phyloP scores from a whole-genome alignment of 2,113 vertebrate species.

The Phocoena sinus region DNA sequence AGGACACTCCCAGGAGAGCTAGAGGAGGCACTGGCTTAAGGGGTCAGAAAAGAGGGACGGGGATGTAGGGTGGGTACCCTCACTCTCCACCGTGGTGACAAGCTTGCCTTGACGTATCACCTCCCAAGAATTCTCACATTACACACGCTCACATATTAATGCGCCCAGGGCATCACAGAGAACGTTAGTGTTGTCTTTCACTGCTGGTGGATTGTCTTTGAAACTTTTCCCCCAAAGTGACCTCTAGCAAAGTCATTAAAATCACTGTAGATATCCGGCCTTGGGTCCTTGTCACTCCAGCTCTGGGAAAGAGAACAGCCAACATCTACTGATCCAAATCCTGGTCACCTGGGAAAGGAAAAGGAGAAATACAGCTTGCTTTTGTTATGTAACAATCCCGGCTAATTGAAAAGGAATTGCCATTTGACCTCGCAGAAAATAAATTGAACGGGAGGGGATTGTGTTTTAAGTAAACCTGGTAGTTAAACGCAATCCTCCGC shows the following conservation, averaged over 20 bases:
- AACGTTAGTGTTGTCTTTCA: background rate
- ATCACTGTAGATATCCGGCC: background rate
- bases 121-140: background rate
- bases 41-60: background rate
- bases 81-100: background rate
- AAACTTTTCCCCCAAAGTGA: background rate
- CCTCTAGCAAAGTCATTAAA: conserved; percentile 37
- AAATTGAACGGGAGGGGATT: background rate
- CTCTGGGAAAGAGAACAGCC: background rate
- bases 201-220: background rate
- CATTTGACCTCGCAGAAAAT: background rate
- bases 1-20: background rate
- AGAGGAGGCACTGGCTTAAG: background rate
- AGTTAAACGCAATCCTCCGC: background rate
- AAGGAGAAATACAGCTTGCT: background rate
- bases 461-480: background rate
- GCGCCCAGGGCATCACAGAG: background rate
- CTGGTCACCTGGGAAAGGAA: background rate
- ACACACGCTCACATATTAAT: background rate
- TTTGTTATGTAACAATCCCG: background rate
- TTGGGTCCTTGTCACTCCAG: background rate
- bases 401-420: conserved; percentile 20
- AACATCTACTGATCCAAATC: conserved; percentile 16
- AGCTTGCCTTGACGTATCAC: background rate
- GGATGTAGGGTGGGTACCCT: background rate